phyloP scores from a whole-genome alignment of 2,797 vertebrate species.

The Anguilla pacifica region DNA sequence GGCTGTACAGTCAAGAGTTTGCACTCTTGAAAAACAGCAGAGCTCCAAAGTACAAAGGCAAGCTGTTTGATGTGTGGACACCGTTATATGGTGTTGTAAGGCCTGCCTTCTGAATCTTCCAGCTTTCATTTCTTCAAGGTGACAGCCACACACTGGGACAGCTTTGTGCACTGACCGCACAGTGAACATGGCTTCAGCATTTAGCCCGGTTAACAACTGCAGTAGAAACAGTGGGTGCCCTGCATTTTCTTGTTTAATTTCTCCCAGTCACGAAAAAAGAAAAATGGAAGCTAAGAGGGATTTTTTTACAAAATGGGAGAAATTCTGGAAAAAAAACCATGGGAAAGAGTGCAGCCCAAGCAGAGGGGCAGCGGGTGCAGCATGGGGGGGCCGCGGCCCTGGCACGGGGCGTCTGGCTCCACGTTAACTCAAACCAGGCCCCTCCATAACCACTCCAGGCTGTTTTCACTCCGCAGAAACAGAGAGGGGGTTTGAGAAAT shows the following conservation, averaged over 20 bases:
- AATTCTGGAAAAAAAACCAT: slow-evolving; percentile 18
- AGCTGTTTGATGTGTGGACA: not conserved
- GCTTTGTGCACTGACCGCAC: not conserved
- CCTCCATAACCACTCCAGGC: slow-evolving; percentile 71
- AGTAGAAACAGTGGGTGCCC: not conserved
- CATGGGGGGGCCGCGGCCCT: slow-evolving; percentile 78
- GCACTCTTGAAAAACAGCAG: not conserved
- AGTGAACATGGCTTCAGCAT: slow-evolving; percentile 5
- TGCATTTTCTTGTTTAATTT: slow-evolving; percentile 16
- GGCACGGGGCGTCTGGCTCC: slow-evolving; percentile 94
- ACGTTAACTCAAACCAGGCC: slow-evolving; percentile 88
- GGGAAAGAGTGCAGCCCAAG: not conserved
- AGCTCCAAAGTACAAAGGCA: not conserved
- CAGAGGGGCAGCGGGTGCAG: slow-evolving; percentile 42
- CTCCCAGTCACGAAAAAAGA: slow-evolving; percentile 1
- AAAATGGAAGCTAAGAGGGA: not conserved
- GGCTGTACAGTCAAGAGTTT: slow-evolving; percentile 24
- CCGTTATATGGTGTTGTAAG: not conserved
- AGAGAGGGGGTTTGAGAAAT: not conserved
- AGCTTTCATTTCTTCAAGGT: slow-evolving; percentile 15
- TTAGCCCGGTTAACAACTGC: not conserved
- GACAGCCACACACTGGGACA: not conserved
- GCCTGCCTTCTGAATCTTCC: not conserved
- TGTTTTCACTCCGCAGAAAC: slow-evolving; percentile 49
- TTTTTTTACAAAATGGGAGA: slow-evolving; percentile 5